A percentile compares a stretch with the other conserved stretches of the same genome.
Conservation (phyloP, 1,140 invertebrate species). For the Macrotrachela quadricornifera region DNA sequence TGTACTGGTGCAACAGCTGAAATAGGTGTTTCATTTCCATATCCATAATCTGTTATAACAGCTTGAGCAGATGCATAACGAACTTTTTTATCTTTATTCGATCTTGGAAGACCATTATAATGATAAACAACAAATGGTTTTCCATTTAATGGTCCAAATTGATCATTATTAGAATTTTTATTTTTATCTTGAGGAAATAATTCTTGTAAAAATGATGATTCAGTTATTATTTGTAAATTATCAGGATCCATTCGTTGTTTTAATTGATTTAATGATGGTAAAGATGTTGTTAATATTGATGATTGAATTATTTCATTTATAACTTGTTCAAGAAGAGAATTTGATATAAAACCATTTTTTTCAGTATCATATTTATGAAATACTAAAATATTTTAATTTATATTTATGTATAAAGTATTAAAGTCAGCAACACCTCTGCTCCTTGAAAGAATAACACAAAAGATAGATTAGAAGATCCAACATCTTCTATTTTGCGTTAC, state of each 20-base stretch:
- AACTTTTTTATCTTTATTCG: slow-evolving; percentile 51
- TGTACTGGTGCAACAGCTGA: slow-evolving; percentile 55
- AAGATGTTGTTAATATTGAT: slow-evolving; percentile 47
- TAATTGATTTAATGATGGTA: slow-evolving; percentile 31
- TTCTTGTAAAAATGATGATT: slow-evolving; percentile 73
- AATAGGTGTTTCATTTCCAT: slow-evolving; percentile 53
- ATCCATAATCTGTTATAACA: slow-evolving; percentile 39
- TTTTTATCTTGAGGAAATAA: slow-evolving; percentile 45
- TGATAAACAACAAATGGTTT: slow-evolving; percentile 57
- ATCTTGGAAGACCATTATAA: slow-evolving; percentile 65
- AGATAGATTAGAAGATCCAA: no score
- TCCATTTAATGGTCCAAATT: slow-evolving; percentile 36
- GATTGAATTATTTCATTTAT: no score
- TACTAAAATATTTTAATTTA: slow-evolving; percentile 5
- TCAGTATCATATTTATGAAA: slow-evolving; percentile 8
- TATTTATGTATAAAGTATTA: background rate
- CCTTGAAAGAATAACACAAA: no score
- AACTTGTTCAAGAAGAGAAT: slow-evolving; percentile 10
- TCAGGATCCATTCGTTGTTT: slow-evolving; percentile 47
- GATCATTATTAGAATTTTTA: background rate
- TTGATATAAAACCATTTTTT: background rate
- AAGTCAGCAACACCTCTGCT: no score
- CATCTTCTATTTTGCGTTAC: no score
- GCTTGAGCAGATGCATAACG: slow-evolving; percentile 10
- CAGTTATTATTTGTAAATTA: slow-evolving; percentile 64